These are phyloP conservation scores for Eustalomyia histrio DNA, from an alignment of 2,888 invertebrate genomes.

Conservation along the genomic window DNA sequence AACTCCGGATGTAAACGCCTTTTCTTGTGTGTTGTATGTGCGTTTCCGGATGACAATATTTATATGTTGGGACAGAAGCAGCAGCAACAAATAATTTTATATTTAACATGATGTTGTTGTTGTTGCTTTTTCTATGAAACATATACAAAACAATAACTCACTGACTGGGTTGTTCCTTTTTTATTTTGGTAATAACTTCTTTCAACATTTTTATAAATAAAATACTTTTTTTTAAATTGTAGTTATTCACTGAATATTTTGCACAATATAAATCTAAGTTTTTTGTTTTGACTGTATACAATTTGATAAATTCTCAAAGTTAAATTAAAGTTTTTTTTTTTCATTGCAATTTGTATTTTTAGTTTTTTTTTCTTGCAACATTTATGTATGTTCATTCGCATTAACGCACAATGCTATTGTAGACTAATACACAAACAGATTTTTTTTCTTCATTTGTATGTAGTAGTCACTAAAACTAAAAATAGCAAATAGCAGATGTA, in stretches of 20 bases:
- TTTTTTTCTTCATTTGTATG: not conserved
- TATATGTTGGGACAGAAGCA: not conserved
- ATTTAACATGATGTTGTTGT: not conserved
- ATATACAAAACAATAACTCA: conserved; percentile 1
- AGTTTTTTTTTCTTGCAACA: conserved; percentile 2
- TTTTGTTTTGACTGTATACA: conserved; percentile 10
- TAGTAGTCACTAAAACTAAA: not conserved
- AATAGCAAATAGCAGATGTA: conserved; percentile 14
- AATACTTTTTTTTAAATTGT: not conserved
- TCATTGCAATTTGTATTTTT: not conserved
- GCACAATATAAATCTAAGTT: conserved; percentile 28
- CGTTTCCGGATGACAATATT: not conserved
- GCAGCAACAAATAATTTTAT: not conserved
- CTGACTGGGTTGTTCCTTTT: conserved; percentile 5
- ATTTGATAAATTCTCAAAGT: conserved; percentile 42
- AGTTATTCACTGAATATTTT: conserved; percentile 26
- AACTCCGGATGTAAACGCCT: conserved; percentile 53
- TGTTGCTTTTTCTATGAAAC: not conserved
- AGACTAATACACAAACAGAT: not conserved
- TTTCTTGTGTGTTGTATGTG: conserved; percentile 19
- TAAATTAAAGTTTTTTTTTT: conserved; percentile 27
- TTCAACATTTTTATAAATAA: not conserved
- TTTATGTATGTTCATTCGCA: conserved; percentile 34
- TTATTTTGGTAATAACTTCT: conserved; percentile 9
- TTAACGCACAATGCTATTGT: conserved; percentile 45